Evolutionary conservation across 1,140 invertebrate genomes (phyloP).

Genomic region (Neodiprion virginianus): DNA sequence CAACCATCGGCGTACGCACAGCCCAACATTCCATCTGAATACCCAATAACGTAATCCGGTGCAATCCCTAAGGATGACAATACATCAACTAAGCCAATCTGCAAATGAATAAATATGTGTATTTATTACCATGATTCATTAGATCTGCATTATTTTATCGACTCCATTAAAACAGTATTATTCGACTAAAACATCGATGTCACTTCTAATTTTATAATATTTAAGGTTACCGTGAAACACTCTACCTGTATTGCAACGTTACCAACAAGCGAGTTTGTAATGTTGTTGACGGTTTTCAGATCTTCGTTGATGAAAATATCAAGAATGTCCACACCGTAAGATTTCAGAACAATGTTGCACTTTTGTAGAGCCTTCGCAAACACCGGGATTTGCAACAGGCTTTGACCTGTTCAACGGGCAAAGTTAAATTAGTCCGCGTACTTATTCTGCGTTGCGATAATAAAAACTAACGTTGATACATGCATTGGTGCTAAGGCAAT

Average conservation of each 20-base stretch:
- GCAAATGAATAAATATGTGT: conserved; percentile 20
- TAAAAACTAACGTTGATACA: too few relatives aligned
- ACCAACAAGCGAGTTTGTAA: conserved; percentile 69
- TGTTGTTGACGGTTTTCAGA: conserved; percentile 62
- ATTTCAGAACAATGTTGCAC: conserved; percentile 63
- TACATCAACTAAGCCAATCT: conserved; percentile 85
- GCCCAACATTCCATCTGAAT: conserved; percentile 85
- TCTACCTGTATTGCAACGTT: conserved; percentile 80
- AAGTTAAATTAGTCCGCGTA: too few relatives aligned
- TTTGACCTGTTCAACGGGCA: conserved; percentile 67
- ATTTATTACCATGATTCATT: too few relatives aligned
- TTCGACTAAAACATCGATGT: too few relatives aligned
- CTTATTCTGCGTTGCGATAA: too few relatives aligned
- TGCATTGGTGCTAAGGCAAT: too few relatives aligned
- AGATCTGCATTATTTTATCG: too few relatives aligned
- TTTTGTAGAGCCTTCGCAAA: conserved; percentile 77
- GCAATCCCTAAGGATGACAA: conserved; percentile 73
- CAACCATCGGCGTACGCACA: conserved; percentile 89
- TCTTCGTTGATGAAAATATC: conserved; percentile 64
- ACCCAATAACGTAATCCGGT: conserved; percentile 83
- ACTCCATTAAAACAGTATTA: too few relatives aligned
- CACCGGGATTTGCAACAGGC: conserved; percentile 69
- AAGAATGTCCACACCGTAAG: conserved; percentile 64
- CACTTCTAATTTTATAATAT: conserved; percentile 46
- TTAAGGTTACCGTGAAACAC: conserved; percentile 34